Evolutionary conservation across 2,888 invertebrate genomes (phyloP), one percentile per base, ranked within the genome.

Genomic region (Synergus laeviventris): DNA sequence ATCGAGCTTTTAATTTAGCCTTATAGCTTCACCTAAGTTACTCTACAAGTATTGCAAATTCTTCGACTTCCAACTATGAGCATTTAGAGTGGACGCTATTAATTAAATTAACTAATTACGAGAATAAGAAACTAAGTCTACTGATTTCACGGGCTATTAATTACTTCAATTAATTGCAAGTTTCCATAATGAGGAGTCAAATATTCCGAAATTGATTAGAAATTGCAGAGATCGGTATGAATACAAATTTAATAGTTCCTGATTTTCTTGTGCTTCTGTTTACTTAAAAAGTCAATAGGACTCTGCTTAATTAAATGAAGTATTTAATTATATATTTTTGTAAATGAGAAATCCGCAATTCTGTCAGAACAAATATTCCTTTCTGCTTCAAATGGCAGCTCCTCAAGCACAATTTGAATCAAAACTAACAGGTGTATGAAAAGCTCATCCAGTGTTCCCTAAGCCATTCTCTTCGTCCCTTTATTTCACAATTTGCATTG

Each of bases 101-200:
- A 70, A 70, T 70, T 70, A 31, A 49, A 49, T 45, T 49, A 70
- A 70, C n/a, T 70, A 64, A 64, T 64, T 64, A 64, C 12, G 14
- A 21, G 16, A 42, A 49, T 49, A 31, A 70, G 36, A 70, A 49
- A 70, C 42, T 66, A 62, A 39, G 11, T 18, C 62, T 62, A 62
- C 24, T 45, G 31, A 31, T 45, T n/a, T 36, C 45, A 31, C 18
- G 31, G 24, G 49, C n/a, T 54, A 70, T 70, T 31, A 49, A 49
- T 49, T 49, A 49, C 36, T 54, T 70, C n/a, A 49, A 70, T 49
- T 70, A 49, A 70, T 70, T 70, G n/a, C 70, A 70, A 31, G 70
- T 70, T 70, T 70, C 45, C 16, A 70, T 70, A 70, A 70, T 49
- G 70, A 70, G 45, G 45, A 70, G 49, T 70, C 70, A 31, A 70